phyloP scores from a whole-genome alignment of 1,140 invertebrate genomes.

The Archegozetes longisetosus region DNA sequence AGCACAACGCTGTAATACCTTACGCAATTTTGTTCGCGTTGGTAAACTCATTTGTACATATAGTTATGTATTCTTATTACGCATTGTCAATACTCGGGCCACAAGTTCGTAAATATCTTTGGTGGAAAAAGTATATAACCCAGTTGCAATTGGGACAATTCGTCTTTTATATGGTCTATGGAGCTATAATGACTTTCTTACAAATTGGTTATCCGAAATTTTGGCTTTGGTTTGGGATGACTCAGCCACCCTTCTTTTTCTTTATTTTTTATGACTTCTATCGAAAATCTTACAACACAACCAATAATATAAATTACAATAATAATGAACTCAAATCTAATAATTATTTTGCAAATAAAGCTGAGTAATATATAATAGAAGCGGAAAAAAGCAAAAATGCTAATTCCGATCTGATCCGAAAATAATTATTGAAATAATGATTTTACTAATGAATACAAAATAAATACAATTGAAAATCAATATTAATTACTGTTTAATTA shows the following conservation, averaged over 20 bases:
- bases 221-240: slow-evolving; percentile 11
- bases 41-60: slow-evolving; percentile 71
- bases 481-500: too few relatives aligned
- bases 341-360: too few relatives aligned
- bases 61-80: slow-evolving; percentile 39
- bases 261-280: slow-evolving; percentile 14
- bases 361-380: too few relatives aligned
- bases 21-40: slow-evolving; percentile 21
- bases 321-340: too few relatives aligned
- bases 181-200: neutral
- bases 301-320: too few relatives aligned
- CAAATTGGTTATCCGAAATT: slow-evolving; percentile 9
- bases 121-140: slow-evolving; percentile 41
- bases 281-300: slow-evolving; percentile 6
- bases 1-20: slow-evolving; percentile 5
- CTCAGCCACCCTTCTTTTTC: slow-evolving; percentile 10
- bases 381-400: too few relatives aligned
- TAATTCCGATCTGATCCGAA: too few relatives aligned
- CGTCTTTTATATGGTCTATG: slow-evolving; percentile 5
- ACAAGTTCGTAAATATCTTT: slow-evolving; percentile 32
- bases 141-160: slow-evolving; percentile 33
- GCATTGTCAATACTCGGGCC: slow-evolving; percentile 37
- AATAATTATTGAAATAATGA: too few relatives aligned
- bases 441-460: too few relatives aligned
- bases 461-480: too few relatives aligned